Percentiles rank a stretch among this genome's conserved stretches.
phyloP scores from a whole-genome alignment of 2,797 vertebrate genomes.

The Macrochelys suwanniensis region DNA sequence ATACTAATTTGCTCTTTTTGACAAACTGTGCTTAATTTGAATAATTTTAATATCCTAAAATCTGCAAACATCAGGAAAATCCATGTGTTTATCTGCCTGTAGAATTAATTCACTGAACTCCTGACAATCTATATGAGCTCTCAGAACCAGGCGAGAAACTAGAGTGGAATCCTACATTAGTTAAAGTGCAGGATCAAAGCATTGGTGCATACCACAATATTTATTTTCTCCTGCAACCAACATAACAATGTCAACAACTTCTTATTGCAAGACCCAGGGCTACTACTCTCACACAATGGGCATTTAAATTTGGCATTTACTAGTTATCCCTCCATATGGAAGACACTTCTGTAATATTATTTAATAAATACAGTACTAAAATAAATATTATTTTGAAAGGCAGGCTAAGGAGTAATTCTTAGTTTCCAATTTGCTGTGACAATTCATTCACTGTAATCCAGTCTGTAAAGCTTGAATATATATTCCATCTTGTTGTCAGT shows the following conservation, averaged over 20 bases:
- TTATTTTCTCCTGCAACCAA: not conserved
- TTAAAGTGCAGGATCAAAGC: conserved; percentile 49
- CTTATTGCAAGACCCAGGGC: not conserved
- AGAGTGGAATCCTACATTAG: not conserved
- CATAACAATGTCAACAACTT: conserved; percentile 18
- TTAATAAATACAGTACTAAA: not conserved
- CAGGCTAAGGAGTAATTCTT: not conserved
- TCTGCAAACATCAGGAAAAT: conserved; percentile 71
- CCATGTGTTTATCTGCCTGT: conserved; percentile 55
- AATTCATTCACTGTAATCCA: not conserved
- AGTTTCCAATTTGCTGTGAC: not conserved
- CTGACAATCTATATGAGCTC: conserved; percentile 38
- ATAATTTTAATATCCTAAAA: conserved; percentile 71
- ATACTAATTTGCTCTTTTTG: conserved; percentile 75
- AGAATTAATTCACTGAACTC: conserved; percentile 52
- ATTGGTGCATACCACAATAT: not conserved
- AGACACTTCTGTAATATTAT: not conserved
- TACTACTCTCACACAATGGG: not conserved
- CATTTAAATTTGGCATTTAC: not conserved
- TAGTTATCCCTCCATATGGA: conserved; percentile 1
- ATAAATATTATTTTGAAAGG: not conserved
- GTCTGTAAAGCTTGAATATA: not conserved
- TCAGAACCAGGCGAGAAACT: conserved; percentile 26
- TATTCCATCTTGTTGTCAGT: not conserved
- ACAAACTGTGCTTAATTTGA: conserved; percentile 66